Base-by-base conservation (phyloP, 2,113 vertebrate species). In the Calyptomena viridis region DNA sequence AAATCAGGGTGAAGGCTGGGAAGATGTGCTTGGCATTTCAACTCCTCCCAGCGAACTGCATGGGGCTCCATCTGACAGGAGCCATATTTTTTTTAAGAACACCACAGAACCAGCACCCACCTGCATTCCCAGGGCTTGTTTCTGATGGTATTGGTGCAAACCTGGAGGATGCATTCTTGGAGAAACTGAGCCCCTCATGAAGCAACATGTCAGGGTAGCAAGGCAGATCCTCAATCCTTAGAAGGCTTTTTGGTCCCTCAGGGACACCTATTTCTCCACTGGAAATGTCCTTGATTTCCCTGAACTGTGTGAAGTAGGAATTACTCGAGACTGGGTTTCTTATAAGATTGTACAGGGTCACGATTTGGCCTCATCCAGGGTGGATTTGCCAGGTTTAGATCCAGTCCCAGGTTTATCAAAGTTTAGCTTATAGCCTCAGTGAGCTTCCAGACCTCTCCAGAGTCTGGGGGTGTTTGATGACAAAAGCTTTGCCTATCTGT, bases 1-100 rank as follows among this genome's bases (percentile, higher is more conserved):
- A 98, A 97, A 98, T 98, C 97, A 98, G 96, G 72, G 88, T 0
- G 23, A 97, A 40, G 5, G 1, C n/a, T 4, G 1, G 86, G 90
- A 46, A 94, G 89, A 85, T 79, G 37, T 76, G 97, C 93, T 88
- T 6, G 0, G 97, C 97, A 98, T 98, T 75, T 76, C 92, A 97
- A 97, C 91, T 63, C 37, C 39, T 83, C 79, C 60, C 2, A 5
- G 62, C 0, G 15, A 33, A 6, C 39, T 66, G 71, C 14, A 50
- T 80, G 77, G 84, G 74, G 44, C 90, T 96, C n/a, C 35, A 49
- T 22, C 33, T 14, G 1, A 9, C 39, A 58, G n/a, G 33, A 86
- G 50, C 23, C 25, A 50, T 0, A 9, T n/a, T n/a, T 19, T n/a
- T 37, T 25, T 66, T 71, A 47, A 55, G 30, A 64, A 16, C 31